A percentile compares a stretch with the other conserved stretches of the same genome.
These are phyloP conservation scores for Oreochromis aureus DNA, from an alignment of 2,113 vertebrate genomes.

Conservation along the genomic window DNA sequence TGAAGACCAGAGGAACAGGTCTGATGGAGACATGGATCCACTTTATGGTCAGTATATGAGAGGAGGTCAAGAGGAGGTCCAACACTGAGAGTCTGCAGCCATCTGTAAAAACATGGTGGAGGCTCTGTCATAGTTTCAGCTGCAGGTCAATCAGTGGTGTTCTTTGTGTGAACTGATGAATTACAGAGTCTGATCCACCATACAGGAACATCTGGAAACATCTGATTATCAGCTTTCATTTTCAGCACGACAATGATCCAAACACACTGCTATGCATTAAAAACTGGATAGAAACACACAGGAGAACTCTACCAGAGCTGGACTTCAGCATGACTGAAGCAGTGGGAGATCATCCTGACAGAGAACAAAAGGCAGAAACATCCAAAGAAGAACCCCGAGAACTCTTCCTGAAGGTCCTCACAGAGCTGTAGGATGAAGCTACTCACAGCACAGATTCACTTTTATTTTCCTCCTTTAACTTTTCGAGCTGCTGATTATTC, in stretches of 20 bases:
- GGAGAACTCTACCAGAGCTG: not conserved
- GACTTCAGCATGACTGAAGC: not conserved
- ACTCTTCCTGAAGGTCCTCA: not conserved
- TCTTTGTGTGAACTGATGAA: not conserved
- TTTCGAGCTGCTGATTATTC: not conserved
- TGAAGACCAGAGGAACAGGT: not conserved
- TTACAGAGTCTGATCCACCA: not conserved
- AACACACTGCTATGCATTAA: not conserved
- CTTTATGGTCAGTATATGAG: not conserved
- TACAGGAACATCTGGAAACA: not conserved
- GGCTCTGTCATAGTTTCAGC: not conserved
- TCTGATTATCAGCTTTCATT: not conserved
- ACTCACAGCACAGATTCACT: not conserved
- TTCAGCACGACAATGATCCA: not conserved
- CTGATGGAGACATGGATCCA: not conserved
- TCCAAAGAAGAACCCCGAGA: not conserved
- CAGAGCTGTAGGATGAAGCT: not conserved
- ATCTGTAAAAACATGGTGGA: not conserved
- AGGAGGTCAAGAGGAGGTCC: not conserved
- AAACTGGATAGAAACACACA: not conserved
- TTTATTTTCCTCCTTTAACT: not conserved
- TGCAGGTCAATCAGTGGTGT: not conserved
- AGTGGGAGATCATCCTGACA: not conserved
- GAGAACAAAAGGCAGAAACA: not conserved
- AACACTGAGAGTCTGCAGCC: not conserved